phyloP scores from a whole-genome alignment of 2,888 invertebrate genomes.

The Apamea sordens region DNA sequence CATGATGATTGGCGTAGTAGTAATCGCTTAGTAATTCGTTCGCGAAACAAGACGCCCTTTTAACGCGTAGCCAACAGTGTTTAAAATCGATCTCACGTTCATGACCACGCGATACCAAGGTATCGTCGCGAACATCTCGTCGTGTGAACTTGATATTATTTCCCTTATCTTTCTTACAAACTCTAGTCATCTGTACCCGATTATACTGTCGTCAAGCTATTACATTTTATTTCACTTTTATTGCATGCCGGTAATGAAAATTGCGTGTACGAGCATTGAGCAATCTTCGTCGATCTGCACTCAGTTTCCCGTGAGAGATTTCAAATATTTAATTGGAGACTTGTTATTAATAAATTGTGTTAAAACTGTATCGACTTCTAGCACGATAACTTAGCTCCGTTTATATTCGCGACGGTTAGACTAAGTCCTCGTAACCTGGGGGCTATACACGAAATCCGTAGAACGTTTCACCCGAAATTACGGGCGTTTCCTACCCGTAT shows the following conservation, averaged over 20 bases:
- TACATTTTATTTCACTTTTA: constrained; percentile 53
- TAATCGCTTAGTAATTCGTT: constrained; percentile 1
- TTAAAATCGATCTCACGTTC: constrained; percentile 59
- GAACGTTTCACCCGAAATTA: too few species aligned
- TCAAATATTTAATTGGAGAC: constrained; percentile 44
- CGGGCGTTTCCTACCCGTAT: too few species aligned
- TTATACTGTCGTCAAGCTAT: constrained; percentile 34
- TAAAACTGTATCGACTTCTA: constrained; percentile 16
- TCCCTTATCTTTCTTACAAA: constrained; percentile 20
- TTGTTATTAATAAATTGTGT: constrained; percentile 5
- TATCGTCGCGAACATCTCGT: constrained; percentile 31
- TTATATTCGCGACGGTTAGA: too few species aligned
- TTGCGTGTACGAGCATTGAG: constrained; percentile 47
- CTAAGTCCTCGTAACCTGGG: too few species aligned
- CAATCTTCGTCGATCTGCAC: constrained; percentile 25
- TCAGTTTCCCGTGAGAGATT: constrained; percentile 59
- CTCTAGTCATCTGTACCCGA: constrained; percentile 21
- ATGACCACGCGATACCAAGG: constrained; percentile 56
- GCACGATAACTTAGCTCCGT: background rate
- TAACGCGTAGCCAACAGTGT: constrained; percentile 28
- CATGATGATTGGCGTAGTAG: background rate
- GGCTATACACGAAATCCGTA: background rate
- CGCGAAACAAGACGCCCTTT: constrained; percentile 38
- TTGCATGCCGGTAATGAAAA: constrained; percentile 60
- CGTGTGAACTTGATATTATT: constrained; percentile 55